These are phyloP conservation scores for Orthonevra nobilis DNA, from an alignment of 2,888 invertebrate species.

Conservation along the genomic window DNA sequence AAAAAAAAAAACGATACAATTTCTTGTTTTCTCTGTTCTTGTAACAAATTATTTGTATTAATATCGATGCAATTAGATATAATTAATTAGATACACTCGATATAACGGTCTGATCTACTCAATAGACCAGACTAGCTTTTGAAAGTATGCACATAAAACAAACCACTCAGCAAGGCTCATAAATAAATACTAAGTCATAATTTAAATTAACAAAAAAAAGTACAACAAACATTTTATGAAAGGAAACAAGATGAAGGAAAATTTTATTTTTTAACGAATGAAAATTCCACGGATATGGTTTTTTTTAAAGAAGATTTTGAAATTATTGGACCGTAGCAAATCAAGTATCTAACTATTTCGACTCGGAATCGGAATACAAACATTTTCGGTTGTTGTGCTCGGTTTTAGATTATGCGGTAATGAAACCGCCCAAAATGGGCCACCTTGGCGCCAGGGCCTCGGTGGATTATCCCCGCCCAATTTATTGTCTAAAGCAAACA, in stretches of 20 bases:
- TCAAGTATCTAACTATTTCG: constrained; percentile 42
- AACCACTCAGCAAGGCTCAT: constrained; percentile 56
- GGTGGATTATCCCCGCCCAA: constrained; percentile 53
- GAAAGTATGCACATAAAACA: constrained; percentile 26
- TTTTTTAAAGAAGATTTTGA: constrained; percentile 37
- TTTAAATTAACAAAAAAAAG: constrained; percentile 31
- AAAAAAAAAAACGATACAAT: neutral
- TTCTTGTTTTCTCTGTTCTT: no score
- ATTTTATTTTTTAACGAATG: constrained; percentile 17
- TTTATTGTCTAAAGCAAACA: constrained; percentile 64
- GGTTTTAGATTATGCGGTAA: constrained; percentile 55
- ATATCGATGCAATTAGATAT: no score
- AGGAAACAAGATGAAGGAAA: neutral
- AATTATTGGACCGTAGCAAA: constrained; percentile 52
- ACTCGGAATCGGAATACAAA: constrained; percentile 39
- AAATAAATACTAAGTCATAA: constrained; percentile 60
- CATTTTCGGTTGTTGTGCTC: constrained; percentile 45
- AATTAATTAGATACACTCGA: no score
- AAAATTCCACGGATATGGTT: constrained; percentile 8
- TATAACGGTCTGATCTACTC: no score
- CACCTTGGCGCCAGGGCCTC: constrained; percentile 66
- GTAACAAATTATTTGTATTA: no score
- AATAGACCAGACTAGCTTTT: neutral
- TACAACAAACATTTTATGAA: neutral
- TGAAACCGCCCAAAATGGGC: constrained; percentile 69